Conservation (phyloP, 2,113 vertebrate species). For the Dromiciops gliroides region DNA sequence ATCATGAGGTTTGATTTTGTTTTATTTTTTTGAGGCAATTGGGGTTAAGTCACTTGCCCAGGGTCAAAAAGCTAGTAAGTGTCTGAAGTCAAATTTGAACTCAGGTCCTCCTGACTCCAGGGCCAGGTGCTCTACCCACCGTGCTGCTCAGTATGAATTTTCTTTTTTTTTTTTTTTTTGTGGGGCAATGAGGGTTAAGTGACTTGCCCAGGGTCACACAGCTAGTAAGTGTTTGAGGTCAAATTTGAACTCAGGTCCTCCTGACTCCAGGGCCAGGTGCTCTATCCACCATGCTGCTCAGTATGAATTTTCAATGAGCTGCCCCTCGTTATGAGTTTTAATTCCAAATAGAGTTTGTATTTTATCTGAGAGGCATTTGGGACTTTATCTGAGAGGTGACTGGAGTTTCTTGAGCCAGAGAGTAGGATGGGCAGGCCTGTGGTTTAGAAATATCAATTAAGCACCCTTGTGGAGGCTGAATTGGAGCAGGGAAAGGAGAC, state of each 20-base stretch:
- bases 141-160: no score
- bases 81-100: not conserved
- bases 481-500: not conserved
- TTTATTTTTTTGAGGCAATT: not conserved
- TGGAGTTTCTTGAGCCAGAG: not conserved
- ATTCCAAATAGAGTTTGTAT: not conserved
- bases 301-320: no score
- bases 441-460: not conserved
- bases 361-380: not conserved
- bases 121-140: not conserved
- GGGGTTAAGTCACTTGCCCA: no score
- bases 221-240: not conserved
- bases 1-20: not conserved
- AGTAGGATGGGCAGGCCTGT: not conserved
- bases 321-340: not conserved
- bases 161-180: no score
- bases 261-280: not conserved
- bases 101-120: not conserved
- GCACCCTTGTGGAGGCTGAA: not conserved
- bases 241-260: not conserved
- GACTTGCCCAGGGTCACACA: not conserved
- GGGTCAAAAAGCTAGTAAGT: no score
- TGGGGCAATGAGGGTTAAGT: not conserved
- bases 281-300: not conserved
- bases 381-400: not conserved